Evolutionary conservation across 2,888 invertebrate genomes (phyloP).

Genomic region (Nomada hirtipes): DNA sequence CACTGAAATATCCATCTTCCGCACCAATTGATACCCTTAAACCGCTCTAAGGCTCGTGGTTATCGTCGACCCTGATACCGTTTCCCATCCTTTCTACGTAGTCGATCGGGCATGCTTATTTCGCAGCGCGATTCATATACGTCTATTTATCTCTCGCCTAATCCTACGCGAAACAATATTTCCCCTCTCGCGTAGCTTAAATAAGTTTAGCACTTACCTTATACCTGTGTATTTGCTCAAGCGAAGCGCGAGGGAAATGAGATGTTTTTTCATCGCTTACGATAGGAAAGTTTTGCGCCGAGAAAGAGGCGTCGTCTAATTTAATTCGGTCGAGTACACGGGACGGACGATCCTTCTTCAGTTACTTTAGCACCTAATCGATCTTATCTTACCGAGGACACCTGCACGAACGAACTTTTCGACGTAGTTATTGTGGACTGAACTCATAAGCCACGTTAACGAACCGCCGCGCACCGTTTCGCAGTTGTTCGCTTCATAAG

Average conservation of each 20-base stretch:
- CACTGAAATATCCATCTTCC: conserved; percentile 27
- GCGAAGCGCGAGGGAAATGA: background rate
- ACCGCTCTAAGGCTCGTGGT: conserved; percentile 8
- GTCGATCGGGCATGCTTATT: background rate
- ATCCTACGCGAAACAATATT: background rate
- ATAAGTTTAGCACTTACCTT: background rate
- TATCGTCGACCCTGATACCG: conserved; percentile 1
- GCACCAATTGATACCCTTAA: conserved; percentile 25
- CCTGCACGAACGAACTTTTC: conserved; percentile 54
- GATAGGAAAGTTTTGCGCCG: background rate
- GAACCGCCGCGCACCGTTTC: conserved; percentile 59
- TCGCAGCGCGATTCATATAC: background rate
- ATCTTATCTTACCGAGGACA: conserved; percentile 58
- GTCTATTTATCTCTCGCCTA: background rate
- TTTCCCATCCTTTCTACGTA: background rate
- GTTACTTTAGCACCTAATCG: conserved; percentile 52
- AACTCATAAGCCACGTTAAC: conserved; percentile 67
- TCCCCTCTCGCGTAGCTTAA: no score
- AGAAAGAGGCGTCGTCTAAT: conserved; percentile 20
- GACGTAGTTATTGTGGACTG: conserved; percentile 58
- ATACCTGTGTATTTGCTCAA: background rate
- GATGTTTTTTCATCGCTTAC: conserved; percentile 12
- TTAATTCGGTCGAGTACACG: conserved; percentile 38
- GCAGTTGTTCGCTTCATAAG: conserved; percentile 62
- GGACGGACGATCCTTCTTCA: conserved; percentile 46